Evolutionary conservation across 2,113 vertebrate genomes (phyloP).

Genomic region (Calyptomena viridis): DNA sequence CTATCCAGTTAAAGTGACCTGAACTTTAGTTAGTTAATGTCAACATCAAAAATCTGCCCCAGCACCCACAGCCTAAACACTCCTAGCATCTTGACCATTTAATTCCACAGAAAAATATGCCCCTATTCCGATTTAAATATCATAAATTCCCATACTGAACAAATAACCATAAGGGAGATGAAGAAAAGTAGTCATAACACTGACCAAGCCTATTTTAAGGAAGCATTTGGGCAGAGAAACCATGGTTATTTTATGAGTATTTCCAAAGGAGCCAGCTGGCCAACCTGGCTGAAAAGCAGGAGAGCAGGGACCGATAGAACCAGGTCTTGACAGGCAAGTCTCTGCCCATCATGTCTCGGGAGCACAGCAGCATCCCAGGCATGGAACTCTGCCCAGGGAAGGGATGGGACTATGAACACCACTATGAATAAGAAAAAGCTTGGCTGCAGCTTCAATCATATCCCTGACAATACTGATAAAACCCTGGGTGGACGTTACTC

Average conservation of each 20-base stretch:
- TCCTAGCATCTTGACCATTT: neutral
- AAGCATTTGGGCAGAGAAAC: neutral
- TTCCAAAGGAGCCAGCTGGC: neutral
- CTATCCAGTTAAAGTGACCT: neutral
- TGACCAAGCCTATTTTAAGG: neutral
- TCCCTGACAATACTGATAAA: neutral
- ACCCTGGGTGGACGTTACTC: neutral
- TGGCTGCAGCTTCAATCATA: neutral
- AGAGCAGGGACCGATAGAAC: neutral
- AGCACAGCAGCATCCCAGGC: accelerated
- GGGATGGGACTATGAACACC: neutral
- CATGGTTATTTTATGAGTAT: neutral
- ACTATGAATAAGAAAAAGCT: accelerated
- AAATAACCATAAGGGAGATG: neutral
- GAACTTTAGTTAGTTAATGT: neutral
- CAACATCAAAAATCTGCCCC: neutral
- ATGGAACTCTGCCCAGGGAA: neutral
- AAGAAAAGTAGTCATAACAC: accelerated
- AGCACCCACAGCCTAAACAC: neutral
- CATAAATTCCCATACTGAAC: neutral
- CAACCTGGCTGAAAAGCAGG: neutral
- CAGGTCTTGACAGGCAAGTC: neutral
- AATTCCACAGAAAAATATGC: neutral
- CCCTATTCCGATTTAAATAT: neutral
- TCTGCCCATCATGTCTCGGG: neutral